These are phyloP conservation scores for Odocoileus hemionus DNA, from an alignment of 2,113 vertebrate genomes.

Conservation along the genomic window DNA sequence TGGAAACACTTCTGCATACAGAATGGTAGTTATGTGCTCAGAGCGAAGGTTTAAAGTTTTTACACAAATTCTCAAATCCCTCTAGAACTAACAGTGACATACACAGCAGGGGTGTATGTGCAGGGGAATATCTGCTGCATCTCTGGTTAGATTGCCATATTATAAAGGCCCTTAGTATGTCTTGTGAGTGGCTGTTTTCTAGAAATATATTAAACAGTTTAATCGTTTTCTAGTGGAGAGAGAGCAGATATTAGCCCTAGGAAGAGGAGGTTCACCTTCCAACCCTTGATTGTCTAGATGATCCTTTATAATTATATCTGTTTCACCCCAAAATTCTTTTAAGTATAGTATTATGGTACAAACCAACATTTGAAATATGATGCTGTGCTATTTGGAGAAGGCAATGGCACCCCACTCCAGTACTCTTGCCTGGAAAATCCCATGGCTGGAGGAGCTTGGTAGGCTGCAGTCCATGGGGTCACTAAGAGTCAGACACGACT, in stretches of 20 bases:
- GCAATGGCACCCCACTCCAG: background rate
- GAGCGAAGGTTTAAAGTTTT: background rate
- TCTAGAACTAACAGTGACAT: background rate
- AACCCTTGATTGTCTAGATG: background rate
- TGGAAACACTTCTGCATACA: background rate
- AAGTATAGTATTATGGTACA: background rate
- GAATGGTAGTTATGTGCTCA: background rate
- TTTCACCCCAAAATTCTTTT: background rate
- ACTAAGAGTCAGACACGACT: rapidly evolving
- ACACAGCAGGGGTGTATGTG: background rate
- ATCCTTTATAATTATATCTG: background rate
- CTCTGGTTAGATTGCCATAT: background rate
- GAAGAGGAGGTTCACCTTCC: background rate
- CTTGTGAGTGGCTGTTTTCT: background rate
- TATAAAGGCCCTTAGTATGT: background rate
- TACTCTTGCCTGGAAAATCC: background rate
- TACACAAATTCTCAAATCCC: background rate
- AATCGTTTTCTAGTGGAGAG: background rate
- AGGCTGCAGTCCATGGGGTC: background rate
- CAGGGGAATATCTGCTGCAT: background rate
- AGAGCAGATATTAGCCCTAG: background rate
- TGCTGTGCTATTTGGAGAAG: background rate
- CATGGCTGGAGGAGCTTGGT: background rate
- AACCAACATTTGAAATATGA: background rate
- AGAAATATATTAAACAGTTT: background rate